A percentile compares a stretch with the other conserved stretches of the same genome.
phyloP scores from a whole-genome alignment of 2,888 invertebrate species.

The Corythucha ciliata region DNA sequence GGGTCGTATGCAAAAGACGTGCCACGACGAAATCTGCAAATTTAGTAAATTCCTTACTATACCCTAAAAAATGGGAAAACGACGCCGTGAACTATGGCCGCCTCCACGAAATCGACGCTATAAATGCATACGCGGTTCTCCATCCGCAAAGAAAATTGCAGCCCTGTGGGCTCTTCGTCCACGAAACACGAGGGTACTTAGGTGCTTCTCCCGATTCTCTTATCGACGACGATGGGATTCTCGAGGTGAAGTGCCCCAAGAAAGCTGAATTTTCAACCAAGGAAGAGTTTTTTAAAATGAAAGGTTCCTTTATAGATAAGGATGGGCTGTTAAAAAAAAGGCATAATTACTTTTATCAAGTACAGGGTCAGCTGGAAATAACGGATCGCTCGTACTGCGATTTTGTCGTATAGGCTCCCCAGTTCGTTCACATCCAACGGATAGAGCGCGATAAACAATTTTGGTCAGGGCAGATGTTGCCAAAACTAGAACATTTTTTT shows the following conservation, averaged over 20 bases:
- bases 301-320: conserved; percentile 1
- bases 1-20: neutral
- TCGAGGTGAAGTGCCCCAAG: neutral
- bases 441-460: conserved; percentile 17
- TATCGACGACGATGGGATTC: too few species aligned
- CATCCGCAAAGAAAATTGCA: neutral
- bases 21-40: neutral
- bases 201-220: too few species aligned
- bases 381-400: conserved; percentile 21
- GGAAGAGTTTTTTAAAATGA: neutral
- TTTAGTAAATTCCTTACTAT: neutral
- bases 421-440: conserved; percentile 4
- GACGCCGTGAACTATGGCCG: neutral
- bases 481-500: too few species aligned
- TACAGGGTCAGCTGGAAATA: conserved; percentile 29
- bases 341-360: conserved; percentile 27
- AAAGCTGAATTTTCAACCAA: neutral
- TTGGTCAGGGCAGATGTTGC: conserved; percentile 8
- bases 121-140: neutral
- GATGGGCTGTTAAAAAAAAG: conserved; percentile 17
- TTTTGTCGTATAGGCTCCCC: conserved; percentile 23
- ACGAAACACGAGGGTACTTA: too few species aligned
- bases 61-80: too few species aligned
- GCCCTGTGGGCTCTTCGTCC: too few species aligned
- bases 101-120: conserved; percentile 1